Evolutionary conservation across 2,113 vertebrate species (phyloP).

Genomic region (Synodontis membranacea): DNA sequence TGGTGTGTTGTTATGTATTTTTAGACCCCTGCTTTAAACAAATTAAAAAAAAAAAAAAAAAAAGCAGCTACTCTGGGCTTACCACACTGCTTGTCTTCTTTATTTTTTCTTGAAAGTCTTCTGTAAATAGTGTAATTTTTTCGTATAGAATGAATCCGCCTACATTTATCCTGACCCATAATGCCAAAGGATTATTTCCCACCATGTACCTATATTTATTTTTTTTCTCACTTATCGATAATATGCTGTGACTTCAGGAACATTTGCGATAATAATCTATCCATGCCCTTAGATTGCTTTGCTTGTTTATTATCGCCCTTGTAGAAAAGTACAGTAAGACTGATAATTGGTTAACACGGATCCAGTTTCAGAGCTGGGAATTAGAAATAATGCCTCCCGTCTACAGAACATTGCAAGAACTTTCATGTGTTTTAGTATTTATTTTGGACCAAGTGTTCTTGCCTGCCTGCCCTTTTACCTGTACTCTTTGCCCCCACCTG

Average conservation of each 20-base stretch:
- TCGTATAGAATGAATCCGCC: background rate
- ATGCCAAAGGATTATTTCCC: background rate
- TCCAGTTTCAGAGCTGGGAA: background rate
- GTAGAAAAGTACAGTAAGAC: background rate
- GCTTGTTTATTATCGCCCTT: background rate
- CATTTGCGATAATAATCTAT: too few relatives aligned
- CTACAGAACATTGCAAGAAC: background rate
- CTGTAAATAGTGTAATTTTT: background rate
- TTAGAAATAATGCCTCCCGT: background rate
- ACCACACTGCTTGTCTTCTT: background rate
- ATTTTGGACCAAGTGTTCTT: background rate
- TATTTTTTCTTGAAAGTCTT: background rate
- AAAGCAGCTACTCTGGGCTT: background rate
- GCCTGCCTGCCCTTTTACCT: slow-evolving; percentile 21
- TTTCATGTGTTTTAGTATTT: slow-evolving; percentile 2
- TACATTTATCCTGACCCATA: background rate
- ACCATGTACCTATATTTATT: background rate
- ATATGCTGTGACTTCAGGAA: background rate
- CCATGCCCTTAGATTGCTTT: too few relatives aligned
- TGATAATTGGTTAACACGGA: background rate
- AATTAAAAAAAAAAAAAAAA: slow-evolving; percentile 13
- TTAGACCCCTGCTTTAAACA: slow-evolving; percentile 53
- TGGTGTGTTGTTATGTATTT: slow-evolving; percentile 56
- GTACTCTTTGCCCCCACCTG: slow-evolving; percentile 6
- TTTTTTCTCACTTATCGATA: background rate